These are phyloP conservation scores for Ctenopoma kingsleyae DNA, from an alignment of 2,797 vertebrate species.

Conservation along the genomic window DNA sequence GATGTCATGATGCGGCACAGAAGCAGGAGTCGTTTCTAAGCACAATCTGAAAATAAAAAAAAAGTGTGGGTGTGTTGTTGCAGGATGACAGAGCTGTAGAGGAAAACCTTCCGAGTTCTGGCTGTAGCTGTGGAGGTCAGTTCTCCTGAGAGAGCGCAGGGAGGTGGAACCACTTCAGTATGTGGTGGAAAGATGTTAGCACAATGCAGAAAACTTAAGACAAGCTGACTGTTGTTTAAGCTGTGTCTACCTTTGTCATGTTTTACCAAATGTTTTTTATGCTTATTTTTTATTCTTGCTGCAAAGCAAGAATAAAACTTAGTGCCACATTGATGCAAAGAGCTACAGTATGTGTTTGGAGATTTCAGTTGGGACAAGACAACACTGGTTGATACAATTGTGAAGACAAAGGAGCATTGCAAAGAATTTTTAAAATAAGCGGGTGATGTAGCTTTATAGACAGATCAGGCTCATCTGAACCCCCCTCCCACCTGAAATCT, in stretches of 20 bases:
- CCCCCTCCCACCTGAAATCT: neutral
- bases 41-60: conserved; percentile 42
- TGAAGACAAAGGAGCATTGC: neutral
- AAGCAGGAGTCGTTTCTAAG: conserved; percentile 19
- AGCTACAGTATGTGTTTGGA: too few relatives aligned
- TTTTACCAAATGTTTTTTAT: too few relatives aligned
- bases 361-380: too few relatives aligned
- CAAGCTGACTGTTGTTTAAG: neutral
- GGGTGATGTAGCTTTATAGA: neutral
- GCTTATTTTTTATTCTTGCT: neutral
- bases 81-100: conserved; percentile 13
- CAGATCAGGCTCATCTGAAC: neutral
- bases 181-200: neutral
- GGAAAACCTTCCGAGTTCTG: conserved; percentile 5
- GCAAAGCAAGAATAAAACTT: too few relatives aligned
- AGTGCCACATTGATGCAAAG: too few relatives aligned
- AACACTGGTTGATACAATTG: too few relatives aligned
- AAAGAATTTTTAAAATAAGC: neutral
- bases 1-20: conserved; percentile 12
- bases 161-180: neutral
- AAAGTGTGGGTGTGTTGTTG: conserved; percentile 34
- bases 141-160: neutral
- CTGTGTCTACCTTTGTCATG: neutral
- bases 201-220: neutral
- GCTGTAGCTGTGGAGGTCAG: conserved; percentile 13